Conservation (phyloP, 2,888 invertebrate genomes). For the Thelaira solivaga region DNA sequence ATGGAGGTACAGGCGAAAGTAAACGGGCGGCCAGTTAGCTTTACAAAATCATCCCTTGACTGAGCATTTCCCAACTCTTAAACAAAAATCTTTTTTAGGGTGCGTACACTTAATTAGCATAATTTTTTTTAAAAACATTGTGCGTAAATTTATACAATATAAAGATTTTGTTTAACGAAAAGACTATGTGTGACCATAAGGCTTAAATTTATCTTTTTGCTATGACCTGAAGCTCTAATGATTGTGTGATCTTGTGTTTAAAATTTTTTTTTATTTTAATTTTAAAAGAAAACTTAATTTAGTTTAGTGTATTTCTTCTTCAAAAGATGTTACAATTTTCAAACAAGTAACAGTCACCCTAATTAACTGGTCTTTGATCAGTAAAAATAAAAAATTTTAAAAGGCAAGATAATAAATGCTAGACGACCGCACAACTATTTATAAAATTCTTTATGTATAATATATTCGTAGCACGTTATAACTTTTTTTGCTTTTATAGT, state of each 20-base stretch:
- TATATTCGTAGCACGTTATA: not conserved
- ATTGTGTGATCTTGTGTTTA: too few relatives aligned
- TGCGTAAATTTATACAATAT: too few relatives aligned
- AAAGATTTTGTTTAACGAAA: too few relatives aligned
- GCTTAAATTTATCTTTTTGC: too few relatives aligned
- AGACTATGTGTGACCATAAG: too few relatives aligned
- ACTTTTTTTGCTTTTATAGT: not conserved
- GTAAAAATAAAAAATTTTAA: not conserved
- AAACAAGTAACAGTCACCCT: not conserved
- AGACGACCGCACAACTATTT: not conserved
- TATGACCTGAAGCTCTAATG: not conserved
- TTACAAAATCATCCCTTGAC: constrained; percentile 25
- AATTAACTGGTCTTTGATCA: not conserved
- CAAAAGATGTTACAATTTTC: not conserved
- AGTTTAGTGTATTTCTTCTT: too few relatives aligned
- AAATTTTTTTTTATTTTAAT: too few relatives aligned
- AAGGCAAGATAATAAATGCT: not conserved
- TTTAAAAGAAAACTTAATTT: too few relatives aligned
- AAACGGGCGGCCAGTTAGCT: too few relatives aligned
- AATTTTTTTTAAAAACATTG: not conserved
- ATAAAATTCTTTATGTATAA: not conserved
- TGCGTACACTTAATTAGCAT: constrained; percentile 24
- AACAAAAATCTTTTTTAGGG: constrained; percentile 8
- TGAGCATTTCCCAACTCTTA: not conserved
- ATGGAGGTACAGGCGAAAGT: not conserved